A percentile compares a stretch with the other conserved stretches of the same genome.
Conservation (phyloP, 2,113 vertebrate species). For the Toxotes jaculatrix region DNA sequence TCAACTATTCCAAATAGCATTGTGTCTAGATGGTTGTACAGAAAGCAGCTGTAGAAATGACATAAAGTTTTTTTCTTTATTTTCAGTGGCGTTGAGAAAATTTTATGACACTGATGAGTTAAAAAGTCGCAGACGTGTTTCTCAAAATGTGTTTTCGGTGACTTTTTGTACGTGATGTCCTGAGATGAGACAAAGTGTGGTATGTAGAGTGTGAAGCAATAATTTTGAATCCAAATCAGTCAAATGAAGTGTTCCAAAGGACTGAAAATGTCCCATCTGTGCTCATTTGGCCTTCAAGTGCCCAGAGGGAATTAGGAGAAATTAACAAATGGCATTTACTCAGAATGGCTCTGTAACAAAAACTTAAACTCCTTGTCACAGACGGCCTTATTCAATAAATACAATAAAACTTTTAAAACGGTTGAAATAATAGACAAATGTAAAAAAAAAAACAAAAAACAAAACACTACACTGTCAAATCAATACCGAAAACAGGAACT, state of each 20-base stretch:
- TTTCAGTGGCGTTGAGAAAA: background rate
- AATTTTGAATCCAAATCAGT: slow-evolving; percentile 58
- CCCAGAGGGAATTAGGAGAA: slow-evolving; percentile 61
- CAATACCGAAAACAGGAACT: background rate
- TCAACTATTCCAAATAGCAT: background rate
- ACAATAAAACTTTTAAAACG: background rate
- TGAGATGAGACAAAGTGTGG: slow-evolving; percentile 8
- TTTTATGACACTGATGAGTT: background rate
- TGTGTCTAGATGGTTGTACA: background rate
- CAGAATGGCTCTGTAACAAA: slow-evolving; percentile 46
- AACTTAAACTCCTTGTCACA: background rate
- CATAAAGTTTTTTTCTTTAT: too few species aligned
- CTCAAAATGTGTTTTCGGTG: background rate
- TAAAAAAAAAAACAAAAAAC: background rate
- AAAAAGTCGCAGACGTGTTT: background rate
- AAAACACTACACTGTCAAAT: background rate
- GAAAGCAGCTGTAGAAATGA: background rate
- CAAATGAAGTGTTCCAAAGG: slow-evolving; percentile 65
- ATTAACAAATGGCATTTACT: slow-evolving; percentile 73
- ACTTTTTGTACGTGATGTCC: background rate
- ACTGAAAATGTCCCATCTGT: slow-evolving; percentile 76
- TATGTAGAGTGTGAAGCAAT: slow-evolving; percentile 66
- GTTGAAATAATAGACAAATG: background rate
- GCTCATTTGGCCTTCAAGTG: slow-evolving; percentile 65
- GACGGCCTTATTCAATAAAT: background rate